These are phyloP conservation scores for Philaethria dido DNA, from an alignment of 2,888 invertebrate genomes.

Conservation along the genomic window DNA sequence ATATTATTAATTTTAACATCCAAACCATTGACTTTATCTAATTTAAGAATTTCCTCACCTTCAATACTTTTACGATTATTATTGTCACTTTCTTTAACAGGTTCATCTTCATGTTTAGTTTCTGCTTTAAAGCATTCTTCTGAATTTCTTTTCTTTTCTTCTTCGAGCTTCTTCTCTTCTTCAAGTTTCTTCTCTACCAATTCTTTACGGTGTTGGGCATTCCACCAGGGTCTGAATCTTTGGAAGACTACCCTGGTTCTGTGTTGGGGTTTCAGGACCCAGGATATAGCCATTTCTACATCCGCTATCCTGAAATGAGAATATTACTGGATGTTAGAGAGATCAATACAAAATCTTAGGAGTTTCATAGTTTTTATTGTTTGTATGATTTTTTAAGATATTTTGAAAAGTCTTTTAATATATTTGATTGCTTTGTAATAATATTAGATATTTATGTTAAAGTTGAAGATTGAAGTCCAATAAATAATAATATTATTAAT, in stretches of 20 bases:
- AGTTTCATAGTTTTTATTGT: not conserved
- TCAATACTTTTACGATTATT: not conserved
- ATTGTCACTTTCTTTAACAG: not conserved
- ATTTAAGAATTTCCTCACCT: not conserved
- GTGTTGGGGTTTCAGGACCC: slow-evolving; percentile 80
- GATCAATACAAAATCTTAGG: not conserved
- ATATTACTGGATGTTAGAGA: not conserved
- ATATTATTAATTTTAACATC: not conserved
- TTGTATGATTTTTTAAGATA: not conserved
- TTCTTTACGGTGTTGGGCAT: slow-evolving; percentile 67
- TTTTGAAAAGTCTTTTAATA: too few species aligned
- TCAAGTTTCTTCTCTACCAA: slow-evolving; percentile 61
- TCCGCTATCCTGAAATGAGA: slow-evolving; percentile 73
- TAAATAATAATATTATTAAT: too few species aligned
- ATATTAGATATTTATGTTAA: too few species aligned
- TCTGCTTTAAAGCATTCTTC: not conserved
- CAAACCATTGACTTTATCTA: not conserved
- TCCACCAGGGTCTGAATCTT: slow-evolving; percentile 79
- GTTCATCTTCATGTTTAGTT: too few species aligned
- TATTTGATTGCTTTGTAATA: too few species aligned
- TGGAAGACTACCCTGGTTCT: slow-evolving; percentile 78
- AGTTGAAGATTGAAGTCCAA: too few species aligned
- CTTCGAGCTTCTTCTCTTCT: slow-evolving; percentile 19
- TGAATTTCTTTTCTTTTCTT: slow-evolving; percentile 10
- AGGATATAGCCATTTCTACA: slow-evolving; percentile 75